Conservation (phyloP, 1,140 invertebrate species). For the Diploscapter pachys region DNA sequence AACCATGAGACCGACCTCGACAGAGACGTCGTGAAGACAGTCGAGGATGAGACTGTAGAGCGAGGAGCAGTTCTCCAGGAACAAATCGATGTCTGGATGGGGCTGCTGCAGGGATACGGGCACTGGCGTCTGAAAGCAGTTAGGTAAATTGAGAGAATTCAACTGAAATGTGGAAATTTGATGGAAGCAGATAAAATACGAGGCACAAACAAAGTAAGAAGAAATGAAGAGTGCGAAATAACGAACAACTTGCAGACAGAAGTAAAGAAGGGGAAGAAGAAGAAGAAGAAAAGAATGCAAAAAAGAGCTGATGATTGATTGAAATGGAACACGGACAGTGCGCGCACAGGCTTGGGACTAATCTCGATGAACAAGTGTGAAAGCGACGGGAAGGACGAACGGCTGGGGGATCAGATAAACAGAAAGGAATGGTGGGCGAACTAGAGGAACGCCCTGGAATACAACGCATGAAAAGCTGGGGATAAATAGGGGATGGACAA, state of each 20-base stretch:
- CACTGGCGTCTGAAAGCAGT: conserved; percentile 13
- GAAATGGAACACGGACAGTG: too few species aligned
- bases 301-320: neutral
- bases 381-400: too few species aligned
- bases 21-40: conserved; percentile 33
- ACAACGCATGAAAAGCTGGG: too few species aligned
- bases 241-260: neutral
- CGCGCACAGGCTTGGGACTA: too few species aligned
- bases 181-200: neutral
- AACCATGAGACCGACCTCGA: conserved; percentile 27
- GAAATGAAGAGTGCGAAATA: neutral
- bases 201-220: neutral
- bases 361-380: too few species aligned
- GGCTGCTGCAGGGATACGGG: neutral
- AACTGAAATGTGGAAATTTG: neutral
- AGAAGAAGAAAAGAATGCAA: neutral
- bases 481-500: too few species aligned
- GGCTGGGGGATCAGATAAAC: too few species aligned
- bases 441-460: too few species aligned
- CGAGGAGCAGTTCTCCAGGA: conserved; percentile 38
- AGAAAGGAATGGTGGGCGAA: too few species aligned
- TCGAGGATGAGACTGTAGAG: conserved; percentile 42
- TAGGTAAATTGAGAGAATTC: conserved; percentile 6
- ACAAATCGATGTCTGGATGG: conserved; percentile 25
- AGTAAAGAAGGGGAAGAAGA: neutral